These are phyloP conservation scores for Catharus fuscescens DNA, from an alignment of 2,113 vertebrate genomes.

Conservation along the genomic window DNA sequence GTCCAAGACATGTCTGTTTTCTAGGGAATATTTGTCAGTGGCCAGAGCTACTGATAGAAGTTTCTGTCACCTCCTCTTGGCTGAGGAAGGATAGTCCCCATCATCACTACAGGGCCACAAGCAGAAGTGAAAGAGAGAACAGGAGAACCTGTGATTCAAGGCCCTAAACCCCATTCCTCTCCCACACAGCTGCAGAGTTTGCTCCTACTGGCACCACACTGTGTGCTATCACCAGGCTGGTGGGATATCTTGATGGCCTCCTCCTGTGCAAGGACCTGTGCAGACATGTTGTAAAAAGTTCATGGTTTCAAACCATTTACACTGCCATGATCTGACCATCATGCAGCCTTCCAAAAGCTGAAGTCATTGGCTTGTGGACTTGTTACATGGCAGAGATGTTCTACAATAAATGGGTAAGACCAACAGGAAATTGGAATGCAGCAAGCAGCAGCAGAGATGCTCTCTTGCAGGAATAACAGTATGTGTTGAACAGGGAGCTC, in stretches of 20 bases:
- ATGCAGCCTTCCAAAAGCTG: background rate
- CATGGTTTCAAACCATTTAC: background rate
- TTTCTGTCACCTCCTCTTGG: background rate
- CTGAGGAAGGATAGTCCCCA: background rate
- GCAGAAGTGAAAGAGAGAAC: background rate
- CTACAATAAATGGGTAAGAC: background rate
- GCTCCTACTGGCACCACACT: background rate
- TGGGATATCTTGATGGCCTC: rapidly evolving
- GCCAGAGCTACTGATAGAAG: background rate
- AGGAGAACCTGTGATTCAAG: background rate
- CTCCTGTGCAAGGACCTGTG: background rate
- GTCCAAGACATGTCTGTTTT: background rate
- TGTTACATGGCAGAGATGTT: background rate
- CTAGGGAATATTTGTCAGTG: background rate
- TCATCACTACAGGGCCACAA: background rate
- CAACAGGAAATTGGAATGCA: background rate
- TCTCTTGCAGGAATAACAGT: background rate
- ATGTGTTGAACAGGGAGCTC: background rate
- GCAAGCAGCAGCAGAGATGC: background rate
- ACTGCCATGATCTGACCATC: background rate
- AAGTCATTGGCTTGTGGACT: background rate
- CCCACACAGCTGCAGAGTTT: background rate
- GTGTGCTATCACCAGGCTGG: background rate
- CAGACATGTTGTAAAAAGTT: background rate
- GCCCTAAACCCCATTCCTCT: background rate